Conservation (phyloP, 2,113 vertebrate genomes). For the Trochalopteron elliotii region DNA sequence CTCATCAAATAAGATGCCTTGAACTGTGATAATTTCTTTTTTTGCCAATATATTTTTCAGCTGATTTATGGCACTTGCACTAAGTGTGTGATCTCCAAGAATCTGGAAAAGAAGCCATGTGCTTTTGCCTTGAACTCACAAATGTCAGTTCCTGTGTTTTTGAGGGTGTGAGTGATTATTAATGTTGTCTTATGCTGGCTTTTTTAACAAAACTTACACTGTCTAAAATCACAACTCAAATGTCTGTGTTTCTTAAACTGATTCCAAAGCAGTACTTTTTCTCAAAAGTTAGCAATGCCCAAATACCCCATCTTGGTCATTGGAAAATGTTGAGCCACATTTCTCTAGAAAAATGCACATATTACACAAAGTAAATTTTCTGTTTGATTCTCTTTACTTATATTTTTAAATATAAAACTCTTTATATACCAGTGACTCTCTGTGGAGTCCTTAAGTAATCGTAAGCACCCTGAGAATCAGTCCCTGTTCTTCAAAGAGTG, state of each 20-base stretch:
- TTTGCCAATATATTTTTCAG: conserved; percentile 3
- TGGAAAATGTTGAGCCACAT: background rate
- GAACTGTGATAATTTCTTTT: background rate
- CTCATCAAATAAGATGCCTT: background rate
- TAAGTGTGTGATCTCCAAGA: background rate
- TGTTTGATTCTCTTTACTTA: background rate
- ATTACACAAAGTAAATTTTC: background rate
- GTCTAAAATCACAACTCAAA: conserved; percentile 1
- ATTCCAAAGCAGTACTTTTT: background rate
- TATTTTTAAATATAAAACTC: background rate
- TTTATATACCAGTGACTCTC: background rate
- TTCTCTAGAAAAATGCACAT: background rate
- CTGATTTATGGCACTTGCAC: conserved; percentile 6
- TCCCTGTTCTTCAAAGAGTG: background rate
- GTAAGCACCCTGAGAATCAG: background rate
- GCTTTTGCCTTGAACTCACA: conserved; percentile 5
- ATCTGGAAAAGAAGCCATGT: background rate
- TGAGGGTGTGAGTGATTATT: background rate
- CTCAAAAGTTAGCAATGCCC: background rate
- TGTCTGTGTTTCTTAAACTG: background rate
- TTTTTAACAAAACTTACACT: conserved; percentile 11
- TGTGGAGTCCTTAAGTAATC: background rate
- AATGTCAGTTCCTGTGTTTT: background rate
- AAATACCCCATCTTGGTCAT: background rate
- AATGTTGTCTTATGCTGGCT: background rate